Percentiles rank a stretch among this genome's conserved stretches.
These are phyloP conservation scores for Turdus rufiventris DNA, from an alignment of 2,113 vertebrate genomes.

Conservation along the genomic window DNA sequence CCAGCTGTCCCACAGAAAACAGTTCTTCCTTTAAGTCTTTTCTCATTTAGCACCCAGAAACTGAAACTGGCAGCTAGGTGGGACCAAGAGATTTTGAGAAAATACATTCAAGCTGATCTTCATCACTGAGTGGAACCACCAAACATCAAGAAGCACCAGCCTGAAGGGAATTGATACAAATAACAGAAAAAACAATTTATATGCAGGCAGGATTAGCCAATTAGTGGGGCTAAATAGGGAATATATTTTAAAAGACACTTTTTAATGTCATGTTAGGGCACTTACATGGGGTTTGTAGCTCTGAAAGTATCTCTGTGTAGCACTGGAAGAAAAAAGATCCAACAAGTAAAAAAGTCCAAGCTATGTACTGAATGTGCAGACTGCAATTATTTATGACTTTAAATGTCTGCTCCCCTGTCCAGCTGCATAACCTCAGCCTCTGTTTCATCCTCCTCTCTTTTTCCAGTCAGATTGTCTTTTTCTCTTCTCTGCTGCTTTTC, in stretches of 20 bases:
- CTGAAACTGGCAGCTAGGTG: background rate
- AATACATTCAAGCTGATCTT: background rate
- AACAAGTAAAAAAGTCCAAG: background rate
- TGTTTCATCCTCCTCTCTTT: background rate
- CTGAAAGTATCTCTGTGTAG: background rate
- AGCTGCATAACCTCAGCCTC: background rate
- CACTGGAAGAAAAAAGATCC: background rate
- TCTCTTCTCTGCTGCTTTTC: background rate
- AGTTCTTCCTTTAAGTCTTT: background rate
- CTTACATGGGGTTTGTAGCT: background rate
- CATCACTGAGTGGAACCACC: background rate
- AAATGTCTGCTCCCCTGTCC: background rate
- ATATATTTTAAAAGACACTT: background rate
- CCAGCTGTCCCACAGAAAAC: background rate
- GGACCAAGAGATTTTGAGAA: background rate
- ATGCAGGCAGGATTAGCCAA: background rate
- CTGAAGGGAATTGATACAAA: background rate
- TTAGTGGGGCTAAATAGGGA: background rate
- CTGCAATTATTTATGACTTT: background rate
- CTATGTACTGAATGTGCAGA: background rate
- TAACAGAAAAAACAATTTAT: background rate
- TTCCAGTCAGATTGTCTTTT: background rate
- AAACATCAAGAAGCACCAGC: background rate
- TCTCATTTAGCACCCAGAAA: background rate
- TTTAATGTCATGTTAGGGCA: background rate